A percentile compares a stretch with the other conserved stretches of the same genome.
phyloP scores from a whole-genome alignment of 2,797 vertebrate species.

The Acanthopagrus latus region DNA sequence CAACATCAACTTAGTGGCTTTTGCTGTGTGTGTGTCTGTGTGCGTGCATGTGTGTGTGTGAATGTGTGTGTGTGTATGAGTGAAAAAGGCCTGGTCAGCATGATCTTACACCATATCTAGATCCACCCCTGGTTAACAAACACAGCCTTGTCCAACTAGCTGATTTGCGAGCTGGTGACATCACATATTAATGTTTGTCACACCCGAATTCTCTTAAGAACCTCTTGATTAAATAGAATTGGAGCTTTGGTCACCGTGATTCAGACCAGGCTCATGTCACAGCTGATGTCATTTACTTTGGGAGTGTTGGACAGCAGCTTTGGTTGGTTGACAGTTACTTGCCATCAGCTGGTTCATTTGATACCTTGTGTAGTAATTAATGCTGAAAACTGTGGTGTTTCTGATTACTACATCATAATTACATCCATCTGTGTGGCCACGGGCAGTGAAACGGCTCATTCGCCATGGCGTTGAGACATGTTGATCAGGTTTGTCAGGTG shows the following conservation, averaged over 20 bases:
- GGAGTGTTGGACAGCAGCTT: conserved; percentile 29
- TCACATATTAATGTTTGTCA: conserved; percentile 47
- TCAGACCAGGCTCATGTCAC: conserved; percentile 27
- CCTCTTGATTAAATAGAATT: conserved; percentile 32
- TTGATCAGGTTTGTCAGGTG: conserved; percentile 18
- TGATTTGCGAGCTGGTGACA: conserved; percentile 47
- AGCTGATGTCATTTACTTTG: conserved; percentile 35
- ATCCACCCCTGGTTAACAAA: conserved; percentile 30
- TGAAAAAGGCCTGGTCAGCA: conserved; percentile 54
- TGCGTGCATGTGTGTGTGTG: no score
- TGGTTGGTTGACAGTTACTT: conserved; percentile 8
- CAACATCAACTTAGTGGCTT: conserved; percentile 57
- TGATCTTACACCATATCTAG: conserved; percentile 30
- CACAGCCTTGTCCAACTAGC: conserved; percentile 25
- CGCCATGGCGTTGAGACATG: background rate
- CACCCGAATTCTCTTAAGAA: conserved; percentile 30
- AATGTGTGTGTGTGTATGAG: no score
- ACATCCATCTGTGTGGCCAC: background rate
- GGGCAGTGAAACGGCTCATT: background rate
- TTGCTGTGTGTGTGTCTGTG: conserved; percentile 25
- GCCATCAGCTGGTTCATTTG: conserved; percentile 25
- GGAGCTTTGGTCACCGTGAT: conserved; percentile 5
- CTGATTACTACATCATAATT: conserved; percentile 22
- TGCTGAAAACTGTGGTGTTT: conserved; percentile 25
- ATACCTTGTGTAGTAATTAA: conserved; percentile 11